phyloP scores from a whole-genome alignment of 2,113 vertebrate genomes.

The Protobothrops flavoviridis region DNA sequence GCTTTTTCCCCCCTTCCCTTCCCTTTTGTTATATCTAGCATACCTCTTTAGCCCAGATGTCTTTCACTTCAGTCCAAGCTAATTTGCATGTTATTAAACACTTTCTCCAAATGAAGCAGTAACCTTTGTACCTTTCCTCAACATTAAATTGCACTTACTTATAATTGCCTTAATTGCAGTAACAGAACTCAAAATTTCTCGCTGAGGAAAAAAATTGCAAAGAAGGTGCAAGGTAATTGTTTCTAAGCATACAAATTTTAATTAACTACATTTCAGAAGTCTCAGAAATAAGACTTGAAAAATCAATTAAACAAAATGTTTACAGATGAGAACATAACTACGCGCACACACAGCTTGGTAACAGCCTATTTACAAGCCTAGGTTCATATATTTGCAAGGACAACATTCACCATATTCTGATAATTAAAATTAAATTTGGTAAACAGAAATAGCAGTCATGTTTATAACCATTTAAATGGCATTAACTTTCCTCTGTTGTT shows the following conservation, averaged over 20 bases:
- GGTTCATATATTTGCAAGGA: slow-evolving; percentile 32
- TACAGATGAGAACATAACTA: slow-evolving; percentile 51
- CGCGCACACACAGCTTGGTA: background rate
- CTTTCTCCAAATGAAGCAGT: slow-evolving; percentile 7
- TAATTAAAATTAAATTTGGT: slow-evolving; percentile 61
- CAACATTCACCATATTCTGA: slow-evolving; percentile 36
- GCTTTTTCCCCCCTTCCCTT: background rate
- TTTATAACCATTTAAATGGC: slow-evolving; percentile 51
- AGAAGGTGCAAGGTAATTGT: slow-evolving; percentile 18
- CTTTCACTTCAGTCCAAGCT: background rate
- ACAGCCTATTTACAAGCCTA: slow-evolving; percentile 35
- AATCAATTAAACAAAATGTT: slow-evolving; percentile 56
- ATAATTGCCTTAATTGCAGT: slow-evolving; percentile 2
- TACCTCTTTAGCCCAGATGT: background rate
- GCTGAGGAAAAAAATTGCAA: slow-evolving; percentile 16
- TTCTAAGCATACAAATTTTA: slow-evolving; percentile 45
- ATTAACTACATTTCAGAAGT: slow-evolving; percentile 52
- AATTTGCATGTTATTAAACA: slow-evolving; percentile 22
- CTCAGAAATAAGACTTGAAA: slow-evolving; percentile 34
- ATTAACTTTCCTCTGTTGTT: slow-evolving; percentile 36
- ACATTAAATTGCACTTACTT: slow-evolving; percentile 22
- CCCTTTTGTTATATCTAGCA: background rate
- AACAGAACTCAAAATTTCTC: background rate
- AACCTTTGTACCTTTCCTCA: slow-evolving; percentile 22
- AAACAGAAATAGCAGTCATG: slow-evolving; percentile 42